Evolutionary conservation across 2,113 vertebrate species (phyloP).

Genomic region (Stegostoma tigrinum): DNA sequence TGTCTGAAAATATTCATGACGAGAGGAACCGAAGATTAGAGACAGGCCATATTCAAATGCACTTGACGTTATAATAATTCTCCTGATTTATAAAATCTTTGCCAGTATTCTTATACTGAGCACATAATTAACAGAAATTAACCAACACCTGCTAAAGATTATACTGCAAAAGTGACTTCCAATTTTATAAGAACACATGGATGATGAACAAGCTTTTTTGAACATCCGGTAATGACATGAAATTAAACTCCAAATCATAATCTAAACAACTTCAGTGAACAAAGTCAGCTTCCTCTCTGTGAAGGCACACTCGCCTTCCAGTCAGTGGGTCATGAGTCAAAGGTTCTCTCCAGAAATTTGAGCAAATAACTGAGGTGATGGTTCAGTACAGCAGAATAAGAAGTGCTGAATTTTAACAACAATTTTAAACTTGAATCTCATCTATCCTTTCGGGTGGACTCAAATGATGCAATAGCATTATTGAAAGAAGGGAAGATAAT

Average conservation of each 20-base stretch:
- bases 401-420: not conserved
- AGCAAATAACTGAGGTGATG: not conserved
- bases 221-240: not conserved
- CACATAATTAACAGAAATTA: not conserved
- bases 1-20: slow-evolving; percentile 7
- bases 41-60: not conserved
- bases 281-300: not conserved
- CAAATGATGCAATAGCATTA: not conserved
- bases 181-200: not conserved
- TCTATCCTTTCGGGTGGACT: no score
- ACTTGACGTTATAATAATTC: not conserved
- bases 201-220: not conserved
- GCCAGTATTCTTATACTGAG: not conserved
- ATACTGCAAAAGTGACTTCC: not conserved
- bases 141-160: not conserved
- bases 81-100: not conserved
- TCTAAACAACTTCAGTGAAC: not conserved
- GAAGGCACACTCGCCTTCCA: not conserved
- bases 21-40: not conserved
- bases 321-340: not conserved
- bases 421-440: not conserved
- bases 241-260: not conserved
- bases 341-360: not conserved
- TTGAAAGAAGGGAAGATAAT: not conserved
- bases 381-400: not conserved